These are phyloP conservation scores for Heterohyrax brucei DNA, from an alignment of 2,797 vertebrate genomes.

Conservation along the genomic window DNA sequence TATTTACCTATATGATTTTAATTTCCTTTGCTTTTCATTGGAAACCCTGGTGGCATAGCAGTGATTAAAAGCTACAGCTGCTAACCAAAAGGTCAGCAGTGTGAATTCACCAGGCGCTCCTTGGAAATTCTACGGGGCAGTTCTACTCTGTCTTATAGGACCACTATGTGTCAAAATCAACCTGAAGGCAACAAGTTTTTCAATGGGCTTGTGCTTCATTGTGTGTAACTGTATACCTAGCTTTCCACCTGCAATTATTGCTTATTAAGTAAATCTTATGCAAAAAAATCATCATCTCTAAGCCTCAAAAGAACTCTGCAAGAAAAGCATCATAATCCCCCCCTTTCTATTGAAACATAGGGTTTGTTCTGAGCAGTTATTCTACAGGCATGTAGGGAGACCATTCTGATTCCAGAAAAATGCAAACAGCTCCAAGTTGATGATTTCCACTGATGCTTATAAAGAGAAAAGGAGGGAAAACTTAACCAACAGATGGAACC, in stretches of 20 bases:
- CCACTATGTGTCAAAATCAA: too few relatives aligned
- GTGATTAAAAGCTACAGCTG: too few relatives aligned
- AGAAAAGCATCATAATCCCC: background rate
- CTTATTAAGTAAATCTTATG: background rate
- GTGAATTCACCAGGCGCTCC: too few relatives aligned
- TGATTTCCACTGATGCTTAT: background rate
- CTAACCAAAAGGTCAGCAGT: too few relatives aligned
- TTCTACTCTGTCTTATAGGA: too few relatives aligned
- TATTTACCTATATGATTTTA: background rate
- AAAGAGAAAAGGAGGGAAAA: background rate
- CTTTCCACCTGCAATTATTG: conserved; percentile 8
- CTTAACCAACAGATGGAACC: background rate
- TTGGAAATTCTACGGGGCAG: too few relatives aligned
- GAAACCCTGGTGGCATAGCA: too few relatives aligned
- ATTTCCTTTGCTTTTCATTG: background rate
- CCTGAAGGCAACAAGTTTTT: too few relatives aligned
- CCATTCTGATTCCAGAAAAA: background rate
- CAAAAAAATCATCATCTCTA: background rate
- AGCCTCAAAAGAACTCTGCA: background rate
- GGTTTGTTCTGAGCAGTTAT: too few relatives aligned
- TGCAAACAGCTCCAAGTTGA: background rate
- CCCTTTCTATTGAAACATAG: background rate
- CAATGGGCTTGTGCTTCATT: too few relatives aligned
- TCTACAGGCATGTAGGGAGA: background rate
- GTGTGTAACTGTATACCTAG: background rate